Conservation (phyloP, 2,888 invertebrate genomes). For the Nebria brevicollis region DNA sequence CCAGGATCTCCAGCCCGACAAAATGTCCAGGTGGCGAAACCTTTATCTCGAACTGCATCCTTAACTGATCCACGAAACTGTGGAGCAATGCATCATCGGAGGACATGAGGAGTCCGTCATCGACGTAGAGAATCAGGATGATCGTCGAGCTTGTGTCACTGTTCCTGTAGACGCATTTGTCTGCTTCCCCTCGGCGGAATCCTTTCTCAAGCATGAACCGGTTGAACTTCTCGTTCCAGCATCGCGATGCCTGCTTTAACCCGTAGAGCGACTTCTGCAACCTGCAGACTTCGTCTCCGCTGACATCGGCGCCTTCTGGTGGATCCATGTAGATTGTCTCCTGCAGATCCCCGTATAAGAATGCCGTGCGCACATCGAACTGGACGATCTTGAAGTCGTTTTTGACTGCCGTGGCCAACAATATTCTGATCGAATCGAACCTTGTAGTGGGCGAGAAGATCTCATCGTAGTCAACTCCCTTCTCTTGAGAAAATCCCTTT, state of each 20-base stretch:
- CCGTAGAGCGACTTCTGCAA: too few relatives aligned
- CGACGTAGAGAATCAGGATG: constrained; percentile 12
- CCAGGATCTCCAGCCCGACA: neutral
- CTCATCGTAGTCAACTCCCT: too few relatives aligned
- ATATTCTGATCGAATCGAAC: constrained; percentile 34
- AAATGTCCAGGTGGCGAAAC: constrained; percentile 12
- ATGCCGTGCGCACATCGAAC: constrained; percentile 34
- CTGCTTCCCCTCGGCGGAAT: neutral
- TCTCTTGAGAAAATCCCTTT: too few relatives aligned
- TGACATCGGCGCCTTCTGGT: too few relatives aligned
- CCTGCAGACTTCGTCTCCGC: too few relatives aligned
- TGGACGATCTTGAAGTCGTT: constrained; percentile 27
- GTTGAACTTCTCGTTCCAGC: constrained; percentile 48
- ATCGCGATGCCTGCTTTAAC: constrained; percentile 48
- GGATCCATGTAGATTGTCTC: neutral
- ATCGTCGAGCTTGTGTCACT: constrained; percentile 15
- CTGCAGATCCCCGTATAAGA: constrained; percentile 31
- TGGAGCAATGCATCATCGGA: constrained; percentile 17
- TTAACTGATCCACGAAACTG: neutral
- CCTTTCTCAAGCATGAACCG: constrained; percentile 19
- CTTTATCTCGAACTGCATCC: constrained; percentile 11
- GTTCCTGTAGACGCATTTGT: constrained; percentile 8
- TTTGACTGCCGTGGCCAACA: constrained; percentile 19
- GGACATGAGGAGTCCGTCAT: constrained; percentile 18
- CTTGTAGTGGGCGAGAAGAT: constrained; percentile 14